Base-by-base conservation (phyloP, 2,888 invertebrate species). In the Eubasilissa splendida region DNA sequence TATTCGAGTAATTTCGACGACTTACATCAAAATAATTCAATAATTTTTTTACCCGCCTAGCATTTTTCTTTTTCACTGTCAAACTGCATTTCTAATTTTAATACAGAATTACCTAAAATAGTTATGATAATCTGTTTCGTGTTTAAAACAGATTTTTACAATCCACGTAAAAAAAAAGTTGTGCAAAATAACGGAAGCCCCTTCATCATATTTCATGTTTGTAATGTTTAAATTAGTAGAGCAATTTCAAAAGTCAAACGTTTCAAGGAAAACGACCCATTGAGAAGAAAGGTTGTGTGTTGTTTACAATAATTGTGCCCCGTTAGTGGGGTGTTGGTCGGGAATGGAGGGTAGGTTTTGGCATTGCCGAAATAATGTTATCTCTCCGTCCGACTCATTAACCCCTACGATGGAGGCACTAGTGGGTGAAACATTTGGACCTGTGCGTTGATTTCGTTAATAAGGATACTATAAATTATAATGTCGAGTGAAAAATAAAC, bases 361-460 rank as follows among this genome's bases (percentile, higher is more conserved):
- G 76, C 76, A 76, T 54, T 77, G 66, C 71, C 71, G n/a, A 78
- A 78, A 73, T 78, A 78, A 78, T 78, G 78, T 78, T 78, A 78
- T 78, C 71, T 78, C 78, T 52, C 70, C n/a, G 71, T 78, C 59
- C 78, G 78, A 78, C 78, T 78, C 78, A 78, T 78, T 78, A 78
- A 78, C 71, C 78, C 71, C 71, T 71, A 52, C 60, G 73, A 53
- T 22, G 70, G 70, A 58, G 58, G 58, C 58, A n/a, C 12, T 58
- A n/a, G 58, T 42, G 42, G 58, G 58, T 58, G 58, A n/a, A 58
- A n/a, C 58, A 58, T n/a, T 58, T 58, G 58, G 58, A 58, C 58
- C 58, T 58, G 9, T 58, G 58, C 58, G 58, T 58, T 58, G 58
- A n/a, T 58, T 11, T 4, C 42, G 42, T 2, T n/a, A 58, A 58